phyloP scores from a whole-genome alignment of 2,888 invertebrate species.

The Athalia circularis region DNA sequence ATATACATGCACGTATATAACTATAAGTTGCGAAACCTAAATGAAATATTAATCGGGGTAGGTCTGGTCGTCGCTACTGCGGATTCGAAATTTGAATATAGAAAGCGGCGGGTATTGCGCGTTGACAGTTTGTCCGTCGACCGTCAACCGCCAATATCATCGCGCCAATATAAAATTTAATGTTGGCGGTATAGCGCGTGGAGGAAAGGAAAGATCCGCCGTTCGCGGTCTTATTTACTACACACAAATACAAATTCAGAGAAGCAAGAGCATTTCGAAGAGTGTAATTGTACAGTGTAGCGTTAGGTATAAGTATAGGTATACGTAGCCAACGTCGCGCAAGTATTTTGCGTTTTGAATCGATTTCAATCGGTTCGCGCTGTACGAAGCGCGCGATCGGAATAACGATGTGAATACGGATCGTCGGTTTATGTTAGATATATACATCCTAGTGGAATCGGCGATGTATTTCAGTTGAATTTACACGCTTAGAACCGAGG shows the following conservation, averaged over 20 bases:
- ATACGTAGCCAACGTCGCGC: not conserved
- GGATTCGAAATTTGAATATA: slow-evolving; percentile 35
- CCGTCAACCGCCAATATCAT: not conserved
- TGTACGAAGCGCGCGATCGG: not conserved
- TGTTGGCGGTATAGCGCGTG: too few species aligned
- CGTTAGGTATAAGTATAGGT: not conserved
- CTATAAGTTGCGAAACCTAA: slow-evolving; percentile 5
- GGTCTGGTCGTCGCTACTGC: not conserved
- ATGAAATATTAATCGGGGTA: slow-evolving; percentile 35
- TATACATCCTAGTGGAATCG: too few species aligned
- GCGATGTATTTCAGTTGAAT: too few species aligned
- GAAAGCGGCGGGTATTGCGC: slow-evolving; percentile 22
- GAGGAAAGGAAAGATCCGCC: not conserved
- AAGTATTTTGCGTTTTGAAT: slow-evolving; percentile 44
- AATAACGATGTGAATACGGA: slow-evolving; percentile 19
- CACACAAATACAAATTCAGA: too few species aligned
- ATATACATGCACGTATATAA: not conserved
- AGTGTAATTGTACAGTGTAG: not conserved
- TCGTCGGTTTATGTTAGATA: not conserved
- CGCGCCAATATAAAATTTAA: not conserved
- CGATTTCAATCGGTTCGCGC: slow-evolving; percentile 35
- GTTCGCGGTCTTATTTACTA: too few species aligned
- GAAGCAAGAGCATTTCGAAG: not conserved
- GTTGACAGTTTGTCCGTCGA: slow-evolving; percentile 19
- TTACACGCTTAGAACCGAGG: too few species aligned